These are phyloP conservation scores for Argyra leucocephala DNA, from an alignment of 2,888 invertebrate species.

Conservation along the genomic window DNA sequence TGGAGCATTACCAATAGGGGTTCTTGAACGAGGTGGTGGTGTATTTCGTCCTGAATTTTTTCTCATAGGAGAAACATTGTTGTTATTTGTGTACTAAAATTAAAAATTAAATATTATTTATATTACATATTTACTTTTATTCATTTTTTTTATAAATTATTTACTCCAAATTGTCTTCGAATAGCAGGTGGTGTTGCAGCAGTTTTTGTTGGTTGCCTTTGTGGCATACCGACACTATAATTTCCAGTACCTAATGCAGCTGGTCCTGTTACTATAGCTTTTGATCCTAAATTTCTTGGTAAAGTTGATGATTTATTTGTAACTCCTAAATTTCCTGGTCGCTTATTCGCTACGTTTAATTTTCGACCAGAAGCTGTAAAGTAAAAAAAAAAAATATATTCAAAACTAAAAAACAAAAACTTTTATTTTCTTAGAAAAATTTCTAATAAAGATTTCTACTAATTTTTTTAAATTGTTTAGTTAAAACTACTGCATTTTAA, in stretches of 20 bases:
- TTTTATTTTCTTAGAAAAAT: too few species aligned
- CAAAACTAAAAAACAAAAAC: too few species aligned
- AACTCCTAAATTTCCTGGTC: conserved; percentile 54
- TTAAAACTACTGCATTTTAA: not conserved
- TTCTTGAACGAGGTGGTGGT: conserved; percentile 52
- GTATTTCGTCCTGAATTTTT: conserved; percentile 52
- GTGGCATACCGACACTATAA: conserved; percentile 33
- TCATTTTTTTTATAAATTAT: conserved; percentile 26
- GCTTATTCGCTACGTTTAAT: conserved; percentile 62
- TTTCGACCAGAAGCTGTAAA: conserved; percentile 68
- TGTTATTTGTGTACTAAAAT: conserved; percentile 38
- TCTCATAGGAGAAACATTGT: conserved; percentile 52
- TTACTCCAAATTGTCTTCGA: conserved; percentile 67
- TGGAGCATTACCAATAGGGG: conserved; percentile 46
- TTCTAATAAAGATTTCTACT: too few species aligned
- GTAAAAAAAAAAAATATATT: conserved; percentile 15
- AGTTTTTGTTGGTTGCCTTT: conserved; percentile 55
- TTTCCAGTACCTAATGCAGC: conserved; percentile 11
- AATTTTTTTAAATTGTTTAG: not conserved
- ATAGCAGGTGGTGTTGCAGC: conserved; percentile 79
- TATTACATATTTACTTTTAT: not conserved
- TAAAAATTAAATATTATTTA: not conserved
- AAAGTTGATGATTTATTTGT: conserved; percentile 77
- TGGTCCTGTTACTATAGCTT: conserved; percentile 31
- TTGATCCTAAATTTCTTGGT: conserved; percentile 71